These are phyloP conservation scores for Antheraea pernyi DNA, from an alignment of 1,140 invertebrate species.

Conservation along the genomic window DNA sequence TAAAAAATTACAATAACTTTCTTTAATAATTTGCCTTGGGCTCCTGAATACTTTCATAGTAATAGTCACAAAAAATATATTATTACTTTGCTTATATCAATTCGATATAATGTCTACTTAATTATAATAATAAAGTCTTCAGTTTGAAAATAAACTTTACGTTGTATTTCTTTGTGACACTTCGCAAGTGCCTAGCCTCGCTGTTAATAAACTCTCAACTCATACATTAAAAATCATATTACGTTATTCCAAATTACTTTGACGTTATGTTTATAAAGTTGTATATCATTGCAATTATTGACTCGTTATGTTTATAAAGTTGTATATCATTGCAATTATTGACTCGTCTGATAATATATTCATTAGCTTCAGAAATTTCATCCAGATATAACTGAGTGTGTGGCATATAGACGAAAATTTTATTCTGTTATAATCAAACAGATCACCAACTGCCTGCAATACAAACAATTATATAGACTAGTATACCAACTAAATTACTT, in stretches of 20 bases:
- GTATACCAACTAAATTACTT: not conserved
- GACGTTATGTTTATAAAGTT: no score
- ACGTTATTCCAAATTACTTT: not conserved
- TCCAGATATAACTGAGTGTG: constrained; percentile 59
- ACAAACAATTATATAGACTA: constrained; percentile 57
- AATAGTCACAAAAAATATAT: not conserved
- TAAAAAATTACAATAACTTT: constrained; percentile 3
- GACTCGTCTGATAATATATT: constrained; percentile 26
- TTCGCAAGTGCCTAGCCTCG: no score
- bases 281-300: no score
- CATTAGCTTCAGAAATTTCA: constrained; percentile 57
- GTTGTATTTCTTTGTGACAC: not conserved
- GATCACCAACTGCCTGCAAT: constrained; percentile 76
- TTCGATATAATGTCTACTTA: not conserved
- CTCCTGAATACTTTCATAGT: not conserved
- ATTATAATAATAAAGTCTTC: not conserved
- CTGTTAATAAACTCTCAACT: no score
- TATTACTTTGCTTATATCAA: not conserved
- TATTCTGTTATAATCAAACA: constrained; percentile 65
- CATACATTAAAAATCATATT: not conserved
- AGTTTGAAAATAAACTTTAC: not conserved
- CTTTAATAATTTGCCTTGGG: not conserved
- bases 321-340: no score
- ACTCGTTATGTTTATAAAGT: no score
- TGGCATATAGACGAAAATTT: constrained; percentile 51